A percentile compares a stretch with the other conserved stretches of the same genome.
These are phyloP conservation scores for Coreoperca whiteheadi DNA, from an alignment of 2,113 vertebrate genomes.

Conservation along the genomic window DNA sequence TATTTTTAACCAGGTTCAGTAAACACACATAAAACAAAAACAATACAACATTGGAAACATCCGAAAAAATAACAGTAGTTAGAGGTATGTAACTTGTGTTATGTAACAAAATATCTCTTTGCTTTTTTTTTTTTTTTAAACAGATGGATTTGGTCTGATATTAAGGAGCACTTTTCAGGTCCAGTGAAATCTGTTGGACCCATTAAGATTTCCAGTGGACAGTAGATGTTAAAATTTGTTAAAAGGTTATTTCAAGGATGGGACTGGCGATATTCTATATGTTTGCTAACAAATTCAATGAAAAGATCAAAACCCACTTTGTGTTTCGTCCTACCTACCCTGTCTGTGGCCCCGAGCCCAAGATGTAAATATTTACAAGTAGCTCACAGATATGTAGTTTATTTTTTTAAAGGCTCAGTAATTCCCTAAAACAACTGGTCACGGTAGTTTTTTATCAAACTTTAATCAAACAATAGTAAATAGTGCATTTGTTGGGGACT, in stretches of 20 bases:
- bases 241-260: no score
- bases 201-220: no score
- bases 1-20: not conserved
- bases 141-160: no score
- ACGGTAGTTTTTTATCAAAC: not conserved
- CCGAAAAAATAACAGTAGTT: not conserved
- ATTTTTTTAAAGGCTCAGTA: no score
- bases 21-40: not conserved
- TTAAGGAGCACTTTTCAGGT: no score
- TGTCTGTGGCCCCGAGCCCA: not conserved
- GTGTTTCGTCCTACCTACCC: not conserved
- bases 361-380: not conserved
- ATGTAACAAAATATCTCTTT: not conserved
- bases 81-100: not conserved
- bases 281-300: not conserved
- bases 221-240: no score
- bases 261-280: not conserved
- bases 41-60: not conserved
- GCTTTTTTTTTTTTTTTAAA: not conserved
- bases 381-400: no score
- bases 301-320: not conserved
- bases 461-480: not conserved
- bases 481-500: not conserved
- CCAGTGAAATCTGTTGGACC: no score
- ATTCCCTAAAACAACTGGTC: no score